A percentile compares a stretch with the other conserved stretches of the same genome.
These are phyloP conservation scores for Blennius ocellaris DNA, from an alignment of 2,113 vertebrate genomes.

Conservation along the genomic window DNA sequence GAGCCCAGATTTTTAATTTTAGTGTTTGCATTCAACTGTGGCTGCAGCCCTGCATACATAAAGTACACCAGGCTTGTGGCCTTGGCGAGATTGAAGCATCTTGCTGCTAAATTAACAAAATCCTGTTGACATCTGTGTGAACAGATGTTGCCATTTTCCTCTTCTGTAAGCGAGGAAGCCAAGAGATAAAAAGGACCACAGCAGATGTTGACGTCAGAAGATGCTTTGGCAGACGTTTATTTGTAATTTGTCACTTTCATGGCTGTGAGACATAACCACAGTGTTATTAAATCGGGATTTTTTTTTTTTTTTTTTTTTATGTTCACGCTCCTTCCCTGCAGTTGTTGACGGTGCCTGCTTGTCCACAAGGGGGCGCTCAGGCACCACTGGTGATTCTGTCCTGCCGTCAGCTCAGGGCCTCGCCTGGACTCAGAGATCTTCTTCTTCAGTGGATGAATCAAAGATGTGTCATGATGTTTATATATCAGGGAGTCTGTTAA, in stretches of 20 bases:
- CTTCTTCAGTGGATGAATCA: background rate
- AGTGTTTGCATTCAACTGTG: background rate
- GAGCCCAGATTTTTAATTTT: background rate
- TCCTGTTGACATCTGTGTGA: slow-evolving; percentile 39
- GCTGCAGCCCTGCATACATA: background rate
- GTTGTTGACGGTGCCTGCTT: background rate
- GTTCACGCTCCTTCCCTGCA: background rate
- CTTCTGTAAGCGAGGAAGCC: slow-evolving; percentile 6
- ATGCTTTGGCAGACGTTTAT: background rate
- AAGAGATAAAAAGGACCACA: slow-evolving; percentile 26
- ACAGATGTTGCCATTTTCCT: slow-evolving; percentile 47
- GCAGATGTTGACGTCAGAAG: slow-evolving; percentile 46
- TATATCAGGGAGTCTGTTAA: slow-evolving; percentile 14
- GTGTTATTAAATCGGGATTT: background rate
- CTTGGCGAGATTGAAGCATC: background rate
- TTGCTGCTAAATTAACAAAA: slow-evolving; percentile 25
- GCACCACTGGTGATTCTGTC: background rate
- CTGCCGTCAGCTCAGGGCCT: background rate
- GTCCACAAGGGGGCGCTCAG: slow-evolving; percentile 66
- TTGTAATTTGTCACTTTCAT: slow-evolving; percentile 2
- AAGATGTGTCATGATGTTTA: background rate
- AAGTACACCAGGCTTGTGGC: background rate
- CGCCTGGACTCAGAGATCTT: background rate
- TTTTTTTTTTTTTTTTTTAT: too few relatives aligned
- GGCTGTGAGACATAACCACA: background rate